A percentile compares a stretch with the other conserved stretches of the same genome.
Evolutionary conservation across 2,888 invertebrate species (phyloP).

Genomic region (Aromia moschata): DNA sequence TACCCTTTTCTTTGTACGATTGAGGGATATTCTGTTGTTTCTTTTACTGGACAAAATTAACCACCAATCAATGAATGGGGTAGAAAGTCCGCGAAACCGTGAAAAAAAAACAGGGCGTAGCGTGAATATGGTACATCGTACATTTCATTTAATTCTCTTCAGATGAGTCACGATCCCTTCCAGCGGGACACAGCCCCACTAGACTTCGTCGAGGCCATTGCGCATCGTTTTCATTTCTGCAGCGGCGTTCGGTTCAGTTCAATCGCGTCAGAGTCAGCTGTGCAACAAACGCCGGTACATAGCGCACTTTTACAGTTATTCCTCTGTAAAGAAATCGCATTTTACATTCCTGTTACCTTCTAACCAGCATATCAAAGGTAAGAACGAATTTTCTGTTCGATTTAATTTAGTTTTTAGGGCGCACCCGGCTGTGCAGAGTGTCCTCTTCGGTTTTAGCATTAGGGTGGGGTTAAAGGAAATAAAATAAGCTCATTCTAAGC

Average conservation of each 20-base stretch:
- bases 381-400: conserved; percentile 12
- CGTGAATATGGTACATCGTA: not conserved
- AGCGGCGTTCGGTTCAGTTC: conserved; percentile 20
- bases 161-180: conserved; percentile 36
- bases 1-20: too few species aligned
- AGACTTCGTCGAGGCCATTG: conserved; percentile 16
- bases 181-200: conserved; percentile 33
- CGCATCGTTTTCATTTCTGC: conserved; percentile 31
- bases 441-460: not conserved
- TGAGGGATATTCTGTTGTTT: too few species aligned
- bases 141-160: conserved; percentile 25
- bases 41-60: too few species aligned
- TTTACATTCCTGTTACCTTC: conserved; percentile 25
- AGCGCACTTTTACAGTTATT: conserved; percentile 34
- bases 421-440: not conserved
- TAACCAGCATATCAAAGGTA: conserved; percentile 34
- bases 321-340: conserved; percentile 17
- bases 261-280: conserved; percentile 33
- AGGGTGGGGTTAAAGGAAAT: conserved; percentile 10
- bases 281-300: conserved; percentile 35
- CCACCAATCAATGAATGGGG: too few species aligned
- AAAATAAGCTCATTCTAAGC: too few species aligned
- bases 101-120: conserved; percentile 12
- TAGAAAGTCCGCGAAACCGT: too few species aligned
- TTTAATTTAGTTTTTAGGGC: not conserved